phyloP scores from a whole-genome alignment of 2,888 invertebrate species.

The Pomacea canaliculata region DNA sequence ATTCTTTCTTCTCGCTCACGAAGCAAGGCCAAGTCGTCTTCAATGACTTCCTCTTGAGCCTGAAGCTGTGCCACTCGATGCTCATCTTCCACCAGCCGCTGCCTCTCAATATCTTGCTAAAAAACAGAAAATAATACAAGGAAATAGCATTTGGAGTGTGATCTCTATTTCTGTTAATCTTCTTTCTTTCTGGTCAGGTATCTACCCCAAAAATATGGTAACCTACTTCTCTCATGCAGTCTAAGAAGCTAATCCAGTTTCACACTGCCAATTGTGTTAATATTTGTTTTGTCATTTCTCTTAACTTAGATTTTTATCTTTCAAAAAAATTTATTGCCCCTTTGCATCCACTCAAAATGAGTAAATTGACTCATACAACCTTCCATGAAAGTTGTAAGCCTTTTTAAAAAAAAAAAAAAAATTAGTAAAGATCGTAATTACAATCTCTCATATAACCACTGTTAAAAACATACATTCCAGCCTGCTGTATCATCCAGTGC shows the following conservation, averaged over 20 bases:
- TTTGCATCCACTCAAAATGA: too few species aligned
- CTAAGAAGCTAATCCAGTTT: too few species aligned
- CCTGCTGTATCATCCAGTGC: conserved; percentile 22
- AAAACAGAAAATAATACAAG: not conserved
- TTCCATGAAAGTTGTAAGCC: too few species aligned
- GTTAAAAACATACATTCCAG: conserved; percentile 1
- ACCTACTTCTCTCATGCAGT: too few species aligned
- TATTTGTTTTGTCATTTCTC: too few species aligned
- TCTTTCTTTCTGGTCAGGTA: not conserved
- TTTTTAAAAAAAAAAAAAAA: too few species aligned
- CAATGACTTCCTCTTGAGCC: conserved; percentile 66
- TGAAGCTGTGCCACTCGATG: conserved; percentile 56
- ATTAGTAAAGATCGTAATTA: not conserved
- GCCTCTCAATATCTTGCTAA: conserved; percentile 61
- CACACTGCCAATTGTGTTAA: too few species aligned
- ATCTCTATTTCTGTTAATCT: not conserved
- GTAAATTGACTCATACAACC: too few species aligned
- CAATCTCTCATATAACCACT: not conserved
- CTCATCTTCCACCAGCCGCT: conserved; percentile 60
- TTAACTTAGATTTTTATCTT: too few species aligned
- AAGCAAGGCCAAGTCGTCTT: conserved; percentile 76
- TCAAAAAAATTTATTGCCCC: too few species aligned
- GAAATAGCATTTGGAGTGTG: too few species aligned
- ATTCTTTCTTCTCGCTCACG: conserved; percentile 85
- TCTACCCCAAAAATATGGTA: not conserved